These are phyloP conservation scores for Drosophila robusta DNA, from an alignment of 2,888 invertebrate genomes.

Conservation along the genomic window DNA sequence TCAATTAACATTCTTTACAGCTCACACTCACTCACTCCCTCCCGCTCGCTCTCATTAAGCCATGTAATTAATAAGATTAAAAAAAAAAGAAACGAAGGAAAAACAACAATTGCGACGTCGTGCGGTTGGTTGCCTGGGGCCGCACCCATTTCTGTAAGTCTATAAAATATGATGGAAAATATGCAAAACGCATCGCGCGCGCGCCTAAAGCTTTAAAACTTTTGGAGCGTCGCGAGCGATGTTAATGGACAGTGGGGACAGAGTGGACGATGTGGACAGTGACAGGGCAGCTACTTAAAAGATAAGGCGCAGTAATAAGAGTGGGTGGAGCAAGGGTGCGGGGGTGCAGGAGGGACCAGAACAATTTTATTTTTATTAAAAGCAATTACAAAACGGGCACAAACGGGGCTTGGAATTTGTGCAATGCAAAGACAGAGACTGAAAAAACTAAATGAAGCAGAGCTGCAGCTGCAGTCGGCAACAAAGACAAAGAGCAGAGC, in stretches of 20 bases:
- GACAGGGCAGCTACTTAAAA: conserved; percentile 50
- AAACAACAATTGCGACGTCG: conserved; percentile 69
- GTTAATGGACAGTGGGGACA: conserved; percentile 27
- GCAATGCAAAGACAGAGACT: conserved; percentile 59
- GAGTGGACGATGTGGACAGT: conserved; percentile 38
- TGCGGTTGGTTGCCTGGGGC: conserved; percentile 48
- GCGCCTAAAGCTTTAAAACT: conserved; percentile 58
- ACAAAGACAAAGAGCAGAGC: conserved; percentile 70
- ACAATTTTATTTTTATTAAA: conserved; percentile 77
- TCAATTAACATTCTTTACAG: conserved; percentile 70
- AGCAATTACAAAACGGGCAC: conserved; percentile 75
- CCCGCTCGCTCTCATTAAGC: conserved; percentile 65
- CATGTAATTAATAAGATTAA: conserved; percentile 81
- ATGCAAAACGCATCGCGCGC: conserved; percentile 79
- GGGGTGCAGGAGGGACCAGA: conserved; percentile 29
- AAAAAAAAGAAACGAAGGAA: conserved; percentile 17
- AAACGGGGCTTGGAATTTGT: conserved; percentile 68
- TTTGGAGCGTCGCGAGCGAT: conserved; percentile 53
- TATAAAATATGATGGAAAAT: conserved; percentile 62
- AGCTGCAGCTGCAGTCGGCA: conserved; percentile 56
- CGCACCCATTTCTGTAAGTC: conserved; percentile 64
- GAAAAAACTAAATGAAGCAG: conserved; percentile 62
- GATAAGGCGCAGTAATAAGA: conserved; percentile 49
- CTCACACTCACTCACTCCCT: conserved; percentile 6
- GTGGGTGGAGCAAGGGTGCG: conserved; percentile 8